Evolutionary conservation across 1,140 invertebrate genomes (phyloP).

Genomic region (Pentalonia nigronervosa): DNA sequence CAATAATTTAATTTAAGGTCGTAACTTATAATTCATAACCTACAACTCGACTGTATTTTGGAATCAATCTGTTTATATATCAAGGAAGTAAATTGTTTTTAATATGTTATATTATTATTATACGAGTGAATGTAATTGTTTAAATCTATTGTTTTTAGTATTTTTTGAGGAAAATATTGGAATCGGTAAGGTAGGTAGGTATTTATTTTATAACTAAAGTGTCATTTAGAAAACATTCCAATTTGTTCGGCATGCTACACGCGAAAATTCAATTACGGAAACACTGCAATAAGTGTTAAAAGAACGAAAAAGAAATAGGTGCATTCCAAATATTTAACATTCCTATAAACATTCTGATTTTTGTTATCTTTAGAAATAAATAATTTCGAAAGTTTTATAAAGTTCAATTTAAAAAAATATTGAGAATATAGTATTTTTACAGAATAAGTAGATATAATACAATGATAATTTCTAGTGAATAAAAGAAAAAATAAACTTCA

Average conservation of each 20-base stretch:
- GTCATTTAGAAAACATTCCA: conserved; percentile 23
- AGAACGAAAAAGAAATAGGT: conserved; percentile 2
- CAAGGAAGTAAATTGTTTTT: no score
- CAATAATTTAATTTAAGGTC: not conserved
- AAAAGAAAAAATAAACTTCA: not conserved
- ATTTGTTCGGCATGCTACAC: not conserved
- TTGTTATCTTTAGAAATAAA: not conserved
- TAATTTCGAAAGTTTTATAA: not conserved
- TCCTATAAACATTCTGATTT: not conserved
- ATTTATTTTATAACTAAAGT: not conserved
- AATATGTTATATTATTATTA: not conserved
- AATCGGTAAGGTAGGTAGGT: not conserved
- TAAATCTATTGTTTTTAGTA: not conserved
- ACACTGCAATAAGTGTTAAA: conserved; percentile 29
- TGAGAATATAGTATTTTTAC: not conserved
- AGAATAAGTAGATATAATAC: not conserved
- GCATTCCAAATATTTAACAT: conserved; percentile 10
- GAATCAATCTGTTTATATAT: not conserved
- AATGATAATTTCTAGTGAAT: not conserved
- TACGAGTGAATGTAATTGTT: not conserved
- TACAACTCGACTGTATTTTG: not conserved
- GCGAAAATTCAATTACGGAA: not conserved
- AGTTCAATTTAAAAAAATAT: not conserved
- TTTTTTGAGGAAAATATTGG: not conserved
- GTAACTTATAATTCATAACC: not conserved